Base-by-base conservation (phyloP, 2,113 vertebrate genomes). In the Aythya baeri region DNA sequence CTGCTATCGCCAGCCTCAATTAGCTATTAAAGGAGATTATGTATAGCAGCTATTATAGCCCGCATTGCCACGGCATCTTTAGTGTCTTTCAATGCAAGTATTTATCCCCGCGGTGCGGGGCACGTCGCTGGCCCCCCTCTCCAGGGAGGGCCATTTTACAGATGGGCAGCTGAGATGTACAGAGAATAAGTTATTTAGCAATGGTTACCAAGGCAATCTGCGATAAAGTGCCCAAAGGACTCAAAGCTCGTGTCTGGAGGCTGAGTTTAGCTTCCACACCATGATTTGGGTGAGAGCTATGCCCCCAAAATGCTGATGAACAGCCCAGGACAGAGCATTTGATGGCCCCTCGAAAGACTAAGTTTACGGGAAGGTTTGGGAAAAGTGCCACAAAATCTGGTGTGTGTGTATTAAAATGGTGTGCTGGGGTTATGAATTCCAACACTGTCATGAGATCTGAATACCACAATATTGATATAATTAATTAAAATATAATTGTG, bases 231-330 rank as follows among this genome's bases (percentile, higher is more conserved):
- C 2, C 4, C 1, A 1, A 46, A 65, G 32, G 38, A 55, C 25
- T 72, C 17, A 44, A 72, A 44, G 4, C 13, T 20, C 22, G 0
- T 3, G 52, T 7, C 11, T 18, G 31, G 8, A 8, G 63, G 36
- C 5, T 11, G 66, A 11, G 2, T 46, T 26, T 11, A 31, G 50
- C 5, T 73, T 50, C 38, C 7, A 3, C 0, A 0, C 6, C 0
- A 0, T 6, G 63, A 34, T 0, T 38, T 31, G 31, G 62, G 23
- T 73, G 16, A 57, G 16, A 17, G 10, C 31, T 29, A 61, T 46
- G 8, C 61, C 17, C 50, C 26, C 0, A 59, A 73, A 66, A 6
- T 6, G 13, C 22, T 21, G 6, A 7, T 1, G 32, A 17, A 57
- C 7, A 38, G 46, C 44, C 17, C 5, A 22, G 46, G 57, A 63